Evolutionary conservation across 2,113 vertebrate species (phyloP).

Genomic region (Lipotes vexillifer): DNA sequence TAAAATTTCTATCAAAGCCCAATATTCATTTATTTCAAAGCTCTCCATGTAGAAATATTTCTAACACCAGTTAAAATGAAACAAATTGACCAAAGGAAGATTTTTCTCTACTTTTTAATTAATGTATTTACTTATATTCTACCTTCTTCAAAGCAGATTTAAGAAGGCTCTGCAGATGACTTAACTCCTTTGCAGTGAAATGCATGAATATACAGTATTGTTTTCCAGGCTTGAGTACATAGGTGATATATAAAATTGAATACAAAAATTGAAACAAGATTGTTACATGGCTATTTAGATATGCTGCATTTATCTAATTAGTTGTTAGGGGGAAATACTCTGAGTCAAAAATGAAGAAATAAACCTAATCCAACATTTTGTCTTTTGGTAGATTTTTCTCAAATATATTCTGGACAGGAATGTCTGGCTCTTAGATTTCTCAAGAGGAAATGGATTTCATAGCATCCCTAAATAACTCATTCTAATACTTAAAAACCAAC

Average conservation of each 20-base stretch:
- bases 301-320: background rate
- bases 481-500: background rate
- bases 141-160: background rate
- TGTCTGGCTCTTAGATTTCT: background rate
- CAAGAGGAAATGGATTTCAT: constrained; percentile 1
- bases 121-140: background rate
- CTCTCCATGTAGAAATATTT: background rate
- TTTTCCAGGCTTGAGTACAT: background rate
- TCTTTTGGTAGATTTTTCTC: background rate
- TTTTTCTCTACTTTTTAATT: background rate
- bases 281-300: background rate
- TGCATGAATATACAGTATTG: background rate
- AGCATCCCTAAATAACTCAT: background rate
- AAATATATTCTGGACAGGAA: background rate
- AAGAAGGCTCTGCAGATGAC: background rate
- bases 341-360: background rate
- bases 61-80: background rate
- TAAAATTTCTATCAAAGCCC: background rate
- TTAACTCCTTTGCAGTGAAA: background rate
- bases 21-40: background rate
- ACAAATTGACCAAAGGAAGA: background rate
- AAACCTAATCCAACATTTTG: background rate
- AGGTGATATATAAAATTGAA: background rate
- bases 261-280: background rate
- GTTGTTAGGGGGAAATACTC: background rate